phyloP scores from a whole-genome alignment of 2,113 vertebrate species.

The Ammospiza caudacuta region DNA sequence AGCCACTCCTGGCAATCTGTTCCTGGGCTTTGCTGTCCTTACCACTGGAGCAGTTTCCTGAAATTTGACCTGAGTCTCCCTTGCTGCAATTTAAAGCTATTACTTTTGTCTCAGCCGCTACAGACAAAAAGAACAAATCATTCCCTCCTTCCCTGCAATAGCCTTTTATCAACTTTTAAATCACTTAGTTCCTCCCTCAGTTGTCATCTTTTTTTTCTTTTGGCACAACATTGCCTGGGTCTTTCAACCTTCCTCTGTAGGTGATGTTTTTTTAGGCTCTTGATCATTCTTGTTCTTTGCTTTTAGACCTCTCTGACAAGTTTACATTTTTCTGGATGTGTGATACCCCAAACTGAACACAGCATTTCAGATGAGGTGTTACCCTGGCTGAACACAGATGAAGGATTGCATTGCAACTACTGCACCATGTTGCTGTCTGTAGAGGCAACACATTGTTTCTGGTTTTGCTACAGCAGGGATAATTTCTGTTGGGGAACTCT shows the following conservation, averaged over 20 bases:
- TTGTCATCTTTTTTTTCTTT: background rate
- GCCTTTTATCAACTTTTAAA: conserved; percentile 64
- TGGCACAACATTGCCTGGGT: background rate
- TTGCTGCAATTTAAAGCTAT: conserved; percentile 54
- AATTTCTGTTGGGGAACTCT: background rate
- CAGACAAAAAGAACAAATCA: conserved; percentile 62
- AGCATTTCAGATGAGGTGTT: background rate
- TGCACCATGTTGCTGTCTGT: background rate
- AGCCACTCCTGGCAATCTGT: background rate
- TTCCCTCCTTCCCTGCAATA: conserved; percentile 41
- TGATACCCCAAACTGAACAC: background rate
- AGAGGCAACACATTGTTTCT: background rate
- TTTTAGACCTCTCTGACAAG: conserved; percentile 8
- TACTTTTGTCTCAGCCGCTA: conserved; percentile 47
- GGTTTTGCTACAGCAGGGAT: background rate
- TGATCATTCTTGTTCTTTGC: conserved; percentile 27
- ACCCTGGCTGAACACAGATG: background rate
- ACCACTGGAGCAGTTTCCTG: background rate
- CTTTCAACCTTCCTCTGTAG: conserved; percentile 5
- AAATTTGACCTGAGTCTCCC: conserved; percentile 36
- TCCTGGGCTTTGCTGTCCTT: background rate
- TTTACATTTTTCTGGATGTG: background rate
- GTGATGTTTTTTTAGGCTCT: background rate
- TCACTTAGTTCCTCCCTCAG: conserved; percentile 39
- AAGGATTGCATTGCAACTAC: background rate